A percentile compares a stretch with the other conserved stretches of the same genome.
These are phyloP conservation scores for Neolamprologus sp. DNA, from an alignment of 2,113 vertebrate genomes.

Conservation along the genomic window DNA sequence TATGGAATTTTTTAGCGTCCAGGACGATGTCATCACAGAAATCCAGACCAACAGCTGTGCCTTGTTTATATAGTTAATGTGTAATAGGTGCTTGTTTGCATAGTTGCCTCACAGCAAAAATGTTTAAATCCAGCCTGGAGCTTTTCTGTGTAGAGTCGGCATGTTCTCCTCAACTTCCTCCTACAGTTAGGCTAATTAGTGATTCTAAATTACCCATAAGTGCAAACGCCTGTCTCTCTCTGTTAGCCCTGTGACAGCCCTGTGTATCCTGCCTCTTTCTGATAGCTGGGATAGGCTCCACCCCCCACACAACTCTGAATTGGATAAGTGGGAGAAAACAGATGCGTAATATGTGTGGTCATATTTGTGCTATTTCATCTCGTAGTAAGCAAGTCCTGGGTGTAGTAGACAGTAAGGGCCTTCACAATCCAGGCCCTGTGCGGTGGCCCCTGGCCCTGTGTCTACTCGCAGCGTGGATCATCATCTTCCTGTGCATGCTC, in stretches of 20 bases:
- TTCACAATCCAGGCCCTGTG: slow-evolving; percentile 73
- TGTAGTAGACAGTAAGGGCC: slow-evolving; percentile 66
- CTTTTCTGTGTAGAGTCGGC: neutral
- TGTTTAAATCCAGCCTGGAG: neutral
- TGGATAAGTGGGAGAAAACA: neutral
- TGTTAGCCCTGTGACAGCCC: neutral
- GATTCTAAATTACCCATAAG: neutral
- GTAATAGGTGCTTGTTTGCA: neutral
- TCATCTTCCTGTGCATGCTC: slow-evolving; percentile 78
- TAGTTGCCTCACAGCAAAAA: neutral
- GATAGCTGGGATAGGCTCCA: neutral
- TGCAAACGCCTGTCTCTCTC: neutral
- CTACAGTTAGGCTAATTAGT: neutral
- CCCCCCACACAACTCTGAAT: neutral
- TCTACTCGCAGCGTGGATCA: slow-evolving; percentile 74
- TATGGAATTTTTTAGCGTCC: neutral
- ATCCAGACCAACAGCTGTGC: neutral
- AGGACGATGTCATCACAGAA: neutral
- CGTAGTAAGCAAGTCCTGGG: slow-evolving; percentile 70
- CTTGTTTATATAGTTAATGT: neutral
- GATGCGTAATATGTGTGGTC: neutral
- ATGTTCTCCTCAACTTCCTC: neutral
- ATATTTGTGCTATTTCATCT: neutral
- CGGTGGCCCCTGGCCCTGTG: slow-evolving; percentile 75
- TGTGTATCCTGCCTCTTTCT: neutral